Evolutionary conservation across 2,888 invertebrate species (phyloP).

Genomic region (Nemotelus nigrinus): DNA sequence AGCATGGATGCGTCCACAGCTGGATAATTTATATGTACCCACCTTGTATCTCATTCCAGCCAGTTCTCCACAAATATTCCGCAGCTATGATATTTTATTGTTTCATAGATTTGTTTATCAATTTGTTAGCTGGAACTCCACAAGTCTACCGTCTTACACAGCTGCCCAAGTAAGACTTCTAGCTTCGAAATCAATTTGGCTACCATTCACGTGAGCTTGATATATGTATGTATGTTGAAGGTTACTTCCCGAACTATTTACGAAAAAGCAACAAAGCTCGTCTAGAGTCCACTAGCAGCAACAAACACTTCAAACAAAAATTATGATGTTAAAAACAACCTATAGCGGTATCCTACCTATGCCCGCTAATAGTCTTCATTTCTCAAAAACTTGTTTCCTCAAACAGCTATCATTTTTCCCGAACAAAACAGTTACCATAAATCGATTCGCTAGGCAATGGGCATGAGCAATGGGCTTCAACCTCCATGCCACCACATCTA

Average conservation of each 20-base stretch:
- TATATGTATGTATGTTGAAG: neutral
- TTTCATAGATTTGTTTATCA: too few relatives aligned
- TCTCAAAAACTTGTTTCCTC: conserved; percentile 26
- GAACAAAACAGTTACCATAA: conserved; percentile 32
- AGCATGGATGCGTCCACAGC: too few relatives aligned
- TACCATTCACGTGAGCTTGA: too few relatives aligned
- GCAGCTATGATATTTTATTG: too few relatives aligned
- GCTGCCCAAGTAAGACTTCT: too few relatives aligned
- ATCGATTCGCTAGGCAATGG: conserved; percentile 5
- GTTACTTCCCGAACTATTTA: conserved; percentile 17
- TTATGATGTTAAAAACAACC: conserved; percentile 38
- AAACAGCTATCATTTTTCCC: conserved; percentile 9
- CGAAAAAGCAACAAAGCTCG: neutral
- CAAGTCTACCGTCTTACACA: too few relatives aligned
- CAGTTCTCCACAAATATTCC: too few relatives aligned
- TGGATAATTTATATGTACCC: too few relatives aligned
- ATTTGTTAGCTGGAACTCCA: too few relatives aligned
- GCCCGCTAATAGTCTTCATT: conserved; percentile 21
- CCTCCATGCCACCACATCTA: conserved; percentile 20
- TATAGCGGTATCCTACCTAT: neutral
- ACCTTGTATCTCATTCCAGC: too few relatives aligned
- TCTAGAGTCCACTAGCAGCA: conserved; percentile 2
- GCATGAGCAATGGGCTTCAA: neutral
- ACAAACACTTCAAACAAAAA: conserved; percentile 28
- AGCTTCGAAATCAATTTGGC: too few relatives aligned